Percentiles rank a stretch among this genome's conserved stretches.
These are phyloP conservation scores for Iselma pallidipennis DNA, from an alignment of 2,888 invertebrate genomes.

Conservation along the genomic window DNA sequence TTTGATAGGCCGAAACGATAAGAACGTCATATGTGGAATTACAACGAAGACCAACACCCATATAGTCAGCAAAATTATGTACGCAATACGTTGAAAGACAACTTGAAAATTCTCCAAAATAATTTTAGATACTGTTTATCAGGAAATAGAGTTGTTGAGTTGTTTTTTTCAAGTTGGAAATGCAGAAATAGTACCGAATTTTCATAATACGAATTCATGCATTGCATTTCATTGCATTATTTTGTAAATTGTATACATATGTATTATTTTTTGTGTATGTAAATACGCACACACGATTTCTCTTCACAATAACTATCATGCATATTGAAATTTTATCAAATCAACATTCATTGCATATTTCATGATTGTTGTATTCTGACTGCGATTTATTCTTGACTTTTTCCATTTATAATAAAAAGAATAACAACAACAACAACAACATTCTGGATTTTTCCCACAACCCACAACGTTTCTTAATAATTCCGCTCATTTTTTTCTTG, in stretches of 20 bases:
- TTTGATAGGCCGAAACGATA: no score
- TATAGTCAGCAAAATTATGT: no score
- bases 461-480: no score
- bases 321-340: constrained; percentile 10
- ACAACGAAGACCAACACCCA: no score
- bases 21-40: no score
- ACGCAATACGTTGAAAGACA: no score
- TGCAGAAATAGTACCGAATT: not conserved
- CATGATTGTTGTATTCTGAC: constrained; percentile 6
- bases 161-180: not conserved
- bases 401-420: no score
- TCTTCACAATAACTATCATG: constrained; percentile 10
- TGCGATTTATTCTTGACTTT: not conserved
- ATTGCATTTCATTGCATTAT: not conserved
- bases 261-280: not conserved
- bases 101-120: not conserved
- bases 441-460: no score
- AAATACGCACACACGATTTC: not conserved
- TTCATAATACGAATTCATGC: not conserved
- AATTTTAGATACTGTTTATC: not conserved
- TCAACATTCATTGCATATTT: constrained; percentile 15
- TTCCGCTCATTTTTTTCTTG: no score
- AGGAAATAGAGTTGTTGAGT: not conserved
- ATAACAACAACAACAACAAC: no score
- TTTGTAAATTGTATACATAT: not conserved